Base-by-base conservation (phyloP, 2,888 invertebrate genomes). In the Sclerodermus sp. region DNA sequence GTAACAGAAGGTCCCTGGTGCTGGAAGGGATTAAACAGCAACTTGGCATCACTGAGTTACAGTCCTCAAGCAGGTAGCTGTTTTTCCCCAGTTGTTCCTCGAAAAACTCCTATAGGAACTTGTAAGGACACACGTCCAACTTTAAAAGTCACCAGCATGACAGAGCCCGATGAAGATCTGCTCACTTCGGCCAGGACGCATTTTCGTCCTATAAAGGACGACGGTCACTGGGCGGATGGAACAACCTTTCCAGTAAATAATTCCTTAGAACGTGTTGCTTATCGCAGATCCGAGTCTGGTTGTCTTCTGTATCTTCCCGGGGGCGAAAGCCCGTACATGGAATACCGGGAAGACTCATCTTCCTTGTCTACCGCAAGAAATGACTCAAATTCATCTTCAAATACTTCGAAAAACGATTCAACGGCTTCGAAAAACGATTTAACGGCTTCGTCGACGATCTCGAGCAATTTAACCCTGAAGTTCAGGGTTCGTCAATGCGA, bases 151-250 rank as follows among this genome's bases (percentile, higher is more conserved):
- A 64, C 53, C 49, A 70, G 58, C 56, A 54, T 67, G 59, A 66
- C 70, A 42, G 76, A 76, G 48, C 70, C 74, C 38, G 82, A 83
- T 61, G 90, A 90, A 71, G 89, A 91, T 77, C 79, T 91, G 61
- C 81, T 91, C 55, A 88, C 88, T 14, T 89, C 92, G 6, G 83
- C 87, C 57, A 85, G 86, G 58, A 92, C 91, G 51, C 93, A 93
- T 79, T 93, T 93, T 80, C 85, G 87, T 60, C 92, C 93, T 13
- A 92, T 93, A 64, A 84, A 85, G 64, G 84, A 84, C 65, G 82
- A 83, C 74, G 78, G 78, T 29, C 73, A 77, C 46, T 84, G 82
- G 71, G 84, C 82, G 29, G 89, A 90, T 77, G 90, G 90, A 43
- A 86, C 87, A 63, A 87, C 87, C 13, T 90, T 90, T 79, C 82